These are phyloP conservation scores for Athripsodes cinereus DNA, from an alignment of 2,888 invertebrate genomes.

Conservation along the genomic window DNA sequence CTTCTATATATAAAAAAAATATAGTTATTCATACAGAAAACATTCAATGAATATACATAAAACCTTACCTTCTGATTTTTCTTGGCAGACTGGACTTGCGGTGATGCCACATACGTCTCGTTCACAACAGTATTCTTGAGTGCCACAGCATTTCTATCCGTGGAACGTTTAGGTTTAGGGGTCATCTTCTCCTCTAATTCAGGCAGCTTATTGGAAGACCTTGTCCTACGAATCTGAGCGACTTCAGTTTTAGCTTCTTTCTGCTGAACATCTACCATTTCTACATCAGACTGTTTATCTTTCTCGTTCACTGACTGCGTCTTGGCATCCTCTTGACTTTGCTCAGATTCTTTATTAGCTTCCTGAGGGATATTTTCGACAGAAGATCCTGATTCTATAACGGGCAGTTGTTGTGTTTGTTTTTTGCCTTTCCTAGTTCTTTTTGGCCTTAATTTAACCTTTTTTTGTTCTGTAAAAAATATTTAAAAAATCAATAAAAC, in stretches of 20 bases:
- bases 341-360: neutral
- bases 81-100: neutral
- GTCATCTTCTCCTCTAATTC: neutral
- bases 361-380: neutral
- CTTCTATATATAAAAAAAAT: too few species aligned
- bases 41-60: too few species aligned
- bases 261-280: neutral
- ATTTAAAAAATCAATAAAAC: too few species aligned
- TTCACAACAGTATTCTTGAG: neutral
- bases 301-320: neutral
- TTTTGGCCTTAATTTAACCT: constrained; percentile 15
- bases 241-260: neutral
- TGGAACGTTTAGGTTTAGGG: neutral
- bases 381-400: neutral
- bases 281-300: neutral
- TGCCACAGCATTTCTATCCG: neutral
- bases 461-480: constrained; percentile 11
- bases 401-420: neutral
- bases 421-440: constrained; percentile 14
- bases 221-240: neutral
- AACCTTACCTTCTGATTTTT: neutral
- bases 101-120: neutral
- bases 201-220: neutral
- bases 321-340: neutral
- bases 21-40: too few species aligned